Evolutionary conservation across 2,888 invertebrate species (phyloP), one percentile per base, ranked within the genome.

Genomic region (Macrophya annulata): DNA sequence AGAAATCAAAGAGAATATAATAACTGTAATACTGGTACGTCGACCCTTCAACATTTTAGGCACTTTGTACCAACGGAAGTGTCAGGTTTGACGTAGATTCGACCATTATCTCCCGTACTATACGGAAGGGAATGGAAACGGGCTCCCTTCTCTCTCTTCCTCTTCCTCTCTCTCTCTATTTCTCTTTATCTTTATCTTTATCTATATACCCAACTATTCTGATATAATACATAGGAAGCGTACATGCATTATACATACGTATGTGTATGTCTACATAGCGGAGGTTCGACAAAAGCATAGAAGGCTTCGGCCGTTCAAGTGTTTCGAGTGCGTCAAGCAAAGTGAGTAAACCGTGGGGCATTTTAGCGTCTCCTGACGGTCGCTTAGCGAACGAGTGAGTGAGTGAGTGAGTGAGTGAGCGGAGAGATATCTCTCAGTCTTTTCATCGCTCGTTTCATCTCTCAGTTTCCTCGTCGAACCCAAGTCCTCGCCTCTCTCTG

Each of bases 261-360:
- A 74, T 9, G 15, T 21, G n/a, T 25, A 37, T 74, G 45, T 74
- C 43, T 74, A 74, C 72, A 43, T 45, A 45, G 81, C 62, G 59
- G 62, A 43, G 43, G 43, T 43, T 62, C 81, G 81, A 65, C 77
- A 81, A 81, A 59, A 48, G 62, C 21, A 43, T 65, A 43, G 62
- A 81, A 81, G 81, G 62, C 81, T 48, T 77, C 77, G 48, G 37
- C 25, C 43, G 77, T 51, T 83, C 31, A 71, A 83, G 83, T 48
- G 83, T 68, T 83, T 83, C 83, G 45, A 83, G 48, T 83, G 48
- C 48, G 45, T 68, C 68, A 43, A 65, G 83, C 68, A 31, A 68
- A 83, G 83, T 83, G 83, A 68, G 83, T 65, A 83, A 83, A 83
- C 83, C 83, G 62, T 65, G 31, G 83, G 71, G 45, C 68, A 83